These are phyloP conservation scores for Bombus affinis DNA, from an alignment of 1,140 invertebrate genomes.

Conservation along the genomic window DNA sequence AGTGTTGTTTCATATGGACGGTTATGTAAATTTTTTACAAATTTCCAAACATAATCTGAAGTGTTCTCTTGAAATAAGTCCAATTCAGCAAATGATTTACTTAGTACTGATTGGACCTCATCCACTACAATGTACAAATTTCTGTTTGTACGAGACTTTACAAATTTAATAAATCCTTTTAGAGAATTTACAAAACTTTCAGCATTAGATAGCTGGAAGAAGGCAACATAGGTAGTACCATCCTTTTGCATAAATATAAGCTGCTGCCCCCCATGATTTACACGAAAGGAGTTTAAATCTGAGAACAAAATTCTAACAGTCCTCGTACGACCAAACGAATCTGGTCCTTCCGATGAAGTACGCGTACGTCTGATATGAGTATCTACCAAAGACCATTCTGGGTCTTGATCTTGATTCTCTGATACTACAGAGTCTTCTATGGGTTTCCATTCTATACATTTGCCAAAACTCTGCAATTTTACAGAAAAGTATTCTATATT, in stretches of 20 bases:
- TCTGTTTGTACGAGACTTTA: conserved; percentile 87
- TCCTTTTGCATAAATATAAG: conserved; percentile 89
- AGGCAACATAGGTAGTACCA: conserved; percentile 89
- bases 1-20: conserved; percentile 91
- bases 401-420: conserved; percentile 89
- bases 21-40: conserved; percentile 88
- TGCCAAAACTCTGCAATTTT: conserved; percentile 79
- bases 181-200: conserved; percentile 89
- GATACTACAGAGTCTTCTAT: conserved; percentile 88
- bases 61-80: conserved; percentile 89
- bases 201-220: conserved; percentile 93
- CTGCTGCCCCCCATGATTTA: conserved; percentile 87
- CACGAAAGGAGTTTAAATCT: conserved; percentile 87
- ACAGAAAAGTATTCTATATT: conserved; percentile 1
- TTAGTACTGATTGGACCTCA: conserved; percentile 86
- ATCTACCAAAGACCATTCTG: conserved; percentile 92
- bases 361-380: conserved; percentile 85
- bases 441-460: conserved; percentile 91
- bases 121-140: conserved; percentile 87
- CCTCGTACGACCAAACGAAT: conserved; percentile 83
- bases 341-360: conserved; percentile 82
- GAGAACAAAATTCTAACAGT: conserved; percentile 86
- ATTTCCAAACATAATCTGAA: conserved; percentile 87
- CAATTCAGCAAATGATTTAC: conserved; percentile 92
- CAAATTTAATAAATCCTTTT: conserved; percentile 84